Base-by-base conservation (phyloP, 2,113 vertebrate genomes). In the Sinocyclocheilus grahami region DNA sequence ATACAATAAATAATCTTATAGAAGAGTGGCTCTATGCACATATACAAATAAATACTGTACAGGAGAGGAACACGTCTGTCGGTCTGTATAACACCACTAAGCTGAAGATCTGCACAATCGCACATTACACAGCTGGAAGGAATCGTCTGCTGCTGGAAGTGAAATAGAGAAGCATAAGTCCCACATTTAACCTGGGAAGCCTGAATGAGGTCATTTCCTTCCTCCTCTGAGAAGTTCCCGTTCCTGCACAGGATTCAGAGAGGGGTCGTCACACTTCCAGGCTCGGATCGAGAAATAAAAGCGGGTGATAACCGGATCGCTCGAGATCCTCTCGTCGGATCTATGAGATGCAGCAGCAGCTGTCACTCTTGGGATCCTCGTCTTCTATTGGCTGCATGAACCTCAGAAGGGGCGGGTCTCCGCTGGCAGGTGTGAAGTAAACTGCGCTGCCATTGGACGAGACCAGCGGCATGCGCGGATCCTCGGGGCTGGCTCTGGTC, bases 371-470 rank as follows among this genome's bases (percentile, higher is more conserved):
- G 53, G 96, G 95, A 83, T 96, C 95, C 94, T 96, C 96, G 62
- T 98, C 97, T 81, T 99, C 97, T 18, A 96, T 90, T 20, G 97
- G 97, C 93, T 98, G 97, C 92, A 97, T 99, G 85, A 99, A 95
- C 93, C 95, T 97, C 86, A 98, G 91, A 78, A 99, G 96, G 13
- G 97, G 98, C 0, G 97, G 97, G 39, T 99, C 97, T 1, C 97
- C 97, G 18, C 97, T 98, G 94, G 96, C 95, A 20, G 97, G 96
- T 0, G 97, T 98, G 94, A 97, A 98, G 92, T 96, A 98, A 69
- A 98, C 95, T 0, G 97, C 94, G 88, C 92, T 97, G 89, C 97
- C 97, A 13, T 98, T 99, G 94, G 97, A 95, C 87, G 96, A 97
- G 87, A 97, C 97, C 9, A 96, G 94, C 5, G 97, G 97, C 92